Evolutionary conservation across 2,113 vertebrate genomes (phyloP).

Genomic region (Pangasianodon gigas): DNA sequence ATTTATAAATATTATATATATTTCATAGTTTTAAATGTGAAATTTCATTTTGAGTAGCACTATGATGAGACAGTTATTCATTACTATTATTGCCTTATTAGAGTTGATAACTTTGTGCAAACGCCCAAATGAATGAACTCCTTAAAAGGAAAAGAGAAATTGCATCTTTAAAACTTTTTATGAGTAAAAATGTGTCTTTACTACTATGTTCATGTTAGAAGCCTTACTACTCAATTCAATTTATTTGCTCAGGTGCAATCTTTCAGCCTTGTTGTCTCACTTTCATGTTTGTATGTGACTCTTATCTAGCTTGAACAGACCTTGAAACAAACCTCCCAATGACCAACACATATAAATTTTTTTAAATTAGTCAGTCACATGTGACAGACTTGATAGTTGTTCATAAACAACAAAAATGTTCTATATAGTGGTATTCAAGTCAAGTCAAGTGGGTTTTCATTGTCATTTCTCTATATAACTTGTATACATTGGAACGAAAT

Average conservation of each 20-base stretch:
- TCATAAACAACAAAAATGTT: neutral
- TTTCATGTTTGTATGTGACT: neutral
- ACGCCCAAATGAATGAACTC: neutral
- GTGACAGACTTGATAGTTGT: neutral
- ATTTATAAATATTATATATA: too few relatives aligned
- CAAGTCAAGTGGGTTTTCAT: too few relatives aligned
- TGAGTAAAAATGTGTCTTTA: neutral
- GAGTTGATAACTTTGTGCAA: neutral
- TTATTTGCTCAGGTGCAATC: neutral
- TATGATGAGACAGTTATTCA: neutral
- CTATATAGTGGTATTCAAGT: neutral
- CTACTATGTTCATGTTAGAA: neutral
- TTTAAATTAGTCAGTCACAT: neutral
- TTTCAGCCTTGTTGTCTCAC: neutral
- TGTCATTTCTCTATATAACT: too few relatives aligned
- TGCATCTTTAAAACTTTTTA: neutral
- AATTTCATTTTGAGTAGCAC: neutral
- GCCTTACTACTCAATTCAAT: neutral
- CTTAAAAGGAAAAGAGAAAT: neutral
- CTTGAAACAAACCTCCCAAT: neutral
- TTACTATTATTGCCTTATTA: neutral
- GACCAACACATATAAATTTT: neutral
- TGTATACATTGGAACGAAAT: too few relatives aligned
- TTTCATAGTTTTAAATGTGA: neutral
- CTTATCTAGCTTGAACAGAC: neutral